Base-by-base conservation (phyloP, 2,888 invertebrate species). In the Phortica magna region DNA sequence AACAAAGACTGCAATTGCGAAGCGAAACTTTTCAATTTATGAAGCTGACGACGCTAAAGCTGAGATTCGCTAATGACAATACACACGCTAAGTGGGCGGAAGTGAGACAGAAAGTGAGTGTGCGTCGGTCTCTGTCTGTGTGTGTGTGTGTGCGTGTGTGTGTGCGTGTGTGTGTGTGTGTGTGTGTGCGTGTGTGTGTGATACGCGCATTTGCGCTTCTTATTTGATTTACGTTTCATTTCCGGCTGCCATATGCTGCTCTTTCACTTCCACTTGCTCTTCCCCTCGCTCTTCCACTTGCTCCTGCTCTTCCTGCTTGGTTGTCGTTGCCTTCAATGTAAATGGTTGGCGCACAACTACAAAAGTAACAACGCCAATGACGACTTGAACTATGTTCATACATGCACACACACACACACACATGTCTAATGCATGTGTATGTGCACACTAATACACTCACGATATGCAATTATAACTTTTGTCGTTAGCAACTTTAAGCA, bases 381-480 rank as follows among this genome's bases (percentile, higher is more conserved):
- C 19, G 65, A 57, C 53, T 53, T 70, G 55, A 57, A 57, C 68
- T 64, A 73, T 80, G 80, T 73, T 72, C 10, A 5, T 22, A 17
- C 9, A 61, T 79, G 76, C 71, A 42, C 78, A 75, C 64, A 65
- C 64, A 9, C 3, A 42, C 57, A 57, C 71, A 41, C 75, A 76
- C 55, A 72, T 65, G 10, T 2, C 22, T 43, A 65, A 59, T 67
- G 64, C 17, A 41, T 31, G 64, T 67, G 19, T 59, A 7, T 41
- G 43, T 48, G 43, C 68, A 42, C 65, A 68, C 76, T 41, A 61
- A 59, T 39, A 65, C 55, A 68, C 53, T 57, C 87, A 88, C 87
- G 88, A 89, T 85, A 89, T 89, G 90, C 89, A 90, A 90, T 90
- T 90, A 89, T 88, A 90, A 90, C 88, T 90, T 90, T 89, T 89